Conservation (phyloP, 2,888 invertebrate genomes). For the Mayetiola destructor region DNA sequence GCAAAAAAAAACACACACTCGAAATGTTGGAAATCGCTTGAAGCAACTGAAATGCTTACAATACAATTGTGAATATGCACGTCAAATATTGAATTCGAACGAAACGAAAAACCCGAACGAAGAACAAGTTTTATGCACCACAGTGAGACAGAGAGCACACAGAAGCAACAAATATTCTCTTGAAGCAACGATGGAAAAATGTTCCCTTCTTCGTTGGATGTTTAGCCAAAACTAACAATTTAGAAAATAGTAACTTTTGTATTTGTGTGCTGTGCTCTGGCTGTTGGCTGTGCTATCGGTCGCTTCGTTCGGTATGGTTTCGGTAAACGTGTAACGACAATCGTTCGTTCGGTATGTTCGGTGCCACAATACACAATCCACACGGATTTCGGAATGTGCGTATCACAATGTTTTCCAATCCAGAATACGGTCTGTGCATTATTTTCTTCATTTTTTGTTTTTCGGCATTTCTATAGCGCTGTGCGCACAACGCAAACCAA, state of each 20-base stretch:
- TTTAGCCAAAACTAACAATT: slow-evolving; percentile 11
- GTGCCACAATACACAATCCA: no score
- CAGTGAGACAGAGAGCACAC: not conserved
- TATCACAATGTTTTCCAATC: no score
- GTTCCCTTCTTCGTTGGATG: slow-evolving; percentile 12
- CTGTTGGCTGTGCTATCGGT: no score
- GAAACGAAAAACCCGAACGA: not conserved
- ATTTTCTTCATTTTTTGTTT: no score
- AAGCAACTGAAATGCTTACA: not conserved
- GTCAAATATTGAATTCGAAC: not conserved
- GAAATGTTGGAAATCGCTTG: not conserved
- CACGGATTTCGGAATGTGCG: no score
- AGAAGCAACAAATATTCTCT: not conserved
- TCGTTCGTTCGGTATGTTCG: no score
- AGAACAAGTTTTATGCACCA: not conserved
- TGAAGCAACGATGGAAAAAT: slow-evolving; percentile 3
- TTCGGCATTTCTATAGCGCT: no score
- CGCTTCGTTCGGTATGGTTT: no score
- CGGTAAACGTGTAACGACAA: no score
- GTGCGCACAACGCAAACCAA: no score
- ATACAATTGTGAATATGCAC: no score
- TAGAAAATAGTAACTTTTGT: slow-evolving; percentile 13
- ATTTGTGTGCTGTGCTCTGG: slow-evolving; percentile 8
- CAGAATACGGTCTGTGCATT: no score
- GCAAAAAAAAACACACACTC: not conserved